phyloP scores from a whole-genome alignment of 2,797 vertebrate genomes.

The Phrynocephalus guinanensis region DNA sequence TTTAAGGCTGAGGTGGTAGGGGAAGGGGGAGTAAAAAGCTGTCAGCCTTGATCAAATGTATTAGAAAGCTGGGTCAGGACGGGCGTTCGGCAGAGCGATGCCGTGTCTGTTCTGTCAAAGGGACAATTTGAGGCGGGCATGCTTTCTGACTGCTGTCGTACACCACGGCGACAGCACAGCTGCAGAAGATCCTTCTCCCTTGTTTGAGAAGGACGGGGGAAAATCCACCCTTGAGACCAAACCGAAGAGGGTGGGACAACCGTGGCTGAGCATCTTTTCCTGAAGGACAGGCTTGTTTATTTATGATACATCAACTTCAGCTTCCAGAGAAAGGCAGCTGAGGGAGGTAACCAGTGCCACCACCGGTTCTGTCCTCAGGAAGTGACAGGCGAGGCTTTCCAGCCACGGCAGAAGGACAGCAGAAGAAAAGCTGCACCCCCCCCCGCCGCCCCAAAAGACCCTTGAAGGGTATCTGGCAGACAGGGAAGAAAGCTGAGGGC shows the following conservation, averaged over 20 bases:
- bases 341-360: constrained; percentile 1
- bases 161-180: background rate
- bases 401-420: background rate
- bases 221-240: background rate
- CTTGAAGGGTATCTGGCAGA: constrained; percentile 24
- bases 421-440: background rate
- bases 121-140: background rate
- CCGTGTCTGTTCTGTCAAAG: background rate
- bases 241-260: background rate
- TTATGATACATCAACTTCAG: background rate
- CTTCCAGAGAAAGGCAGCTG: background rate
- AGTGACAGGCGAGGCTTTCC: constrained; percentile 4
- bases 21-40: background rate
- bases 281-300: constrained; percentile 4
- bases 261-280: background rate
- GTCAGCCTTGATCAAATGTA: background rate
- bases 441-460: background rate
- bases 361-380: constrained; percentile 19
- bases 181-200: background rate
- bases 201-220: background rate
- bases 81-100: background rate
- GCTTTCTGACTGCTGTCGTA: background rate
- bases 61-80: background rate
- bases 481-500: background rate
- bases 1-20: background rate